Evolutionary conservation across 2,113 vertebrate genomes (phyloP).

Genomic region (Penelope pileata): DNA sequence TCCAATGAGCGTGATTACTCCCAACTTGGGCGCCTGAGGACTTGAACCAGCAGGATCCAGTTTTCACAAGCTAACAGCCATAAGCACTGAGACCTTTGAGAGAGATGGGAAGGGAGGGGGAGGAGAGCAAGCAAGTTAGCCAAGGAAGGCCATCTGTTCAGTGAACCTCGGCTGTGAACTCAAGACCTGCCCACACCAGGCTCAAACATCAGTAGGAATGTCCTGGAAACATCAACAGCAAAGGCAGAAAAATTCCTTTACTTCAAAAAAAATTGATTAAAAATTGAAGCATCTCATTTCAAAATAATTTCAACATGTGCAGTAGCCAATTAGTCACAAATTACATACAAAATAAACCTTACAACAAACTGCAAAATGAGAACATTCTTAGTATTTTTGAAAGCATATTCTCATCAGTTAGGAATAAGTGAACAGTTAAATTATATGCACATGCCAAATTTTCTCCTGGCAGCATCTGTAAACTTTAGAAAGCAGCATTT

Average conservation of each 20-base stretch:
- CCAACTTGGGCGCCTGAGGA: background rate
- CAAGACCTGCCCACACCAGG: slow-evolving; percentile 18
- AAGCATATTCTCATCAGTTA: background rate
- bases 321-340: background rate
- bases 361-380: background rate
- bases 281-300: background rate
- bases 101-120: slow-evolving; percentile 26
- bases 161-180: slow-evolving; percentile 49
- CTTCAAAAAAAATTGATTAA: background rate
- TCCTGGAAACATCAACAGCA: slow-evolving; percentile 27
- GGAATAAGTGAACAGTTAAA: background rate
- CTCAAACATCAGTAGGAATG: background rate
- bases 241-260: background rate
- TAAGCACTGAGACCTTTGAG: background rate
- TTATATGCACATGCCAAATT: background rate
- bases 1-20: background rate
- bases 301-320: background rate
- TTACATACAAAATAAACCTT: slow-evolving; percentile 8
- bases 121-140: slow-evolving; percentile 38
- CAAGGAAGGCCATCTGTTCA: slow-evolving; percentile 58
- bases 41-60: slow-evolving; percentile 46
- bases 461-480: slow-evolving; percentile 27
- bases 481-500: slow-evolving; percentile 30
- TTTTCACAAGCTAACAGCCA: slow-evolving; percentile 51
- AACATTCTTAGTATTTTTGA: background rate